Base-by-base conservation (phyloP, 2,888 invertebrate species). In the Vandiemenella viatica region DNA sequence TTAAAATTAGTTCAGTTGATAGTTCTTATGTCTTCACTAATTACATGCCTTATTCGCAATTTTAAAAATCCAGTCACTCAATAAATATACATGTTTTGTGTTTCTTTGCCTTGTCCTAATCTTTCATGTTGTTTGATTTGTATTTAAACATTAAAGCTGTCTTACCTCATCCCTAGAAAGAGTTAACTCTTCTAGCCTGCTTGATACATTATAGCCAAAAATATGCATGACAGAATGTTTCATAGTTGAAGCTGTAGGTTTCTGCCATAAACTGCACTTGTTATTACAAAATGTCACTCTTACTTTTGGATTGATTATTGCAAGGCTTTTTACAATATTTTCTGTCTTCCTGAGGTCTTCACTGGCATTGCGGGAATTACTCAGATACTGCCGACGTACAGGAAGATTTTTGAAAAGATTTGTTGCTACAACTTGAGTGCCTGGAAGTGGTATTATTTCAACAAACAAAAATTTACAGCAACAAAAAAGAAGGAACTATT, bases 341-440 rank as follows among this genome's bases (percentile, higher is more conserved):
- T 76, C 75, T 6, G 73, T 62, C 48, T 63, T 66, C 58, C 70
- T 74, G 20, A 77, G 54, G 51, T 75, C 73, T 46, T 73, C 72
- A 52, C 63, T 67, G 22, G 67, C 62, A 53, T 64, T 66, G 49
- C 66, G 71, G 1, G 60, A 57, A 19, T 66, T 64, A 46, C 61
- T 67, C 47, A 72, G 65, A 50, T 66, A 66, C 59, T 76, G 73
- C 53, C 69, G 67, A 15, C 78, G 63, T 0, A 79, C 77, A 15
- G 77, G 77, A 17, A 75, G 56, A 50, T 70, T 69, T 56, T 68
- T 68, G 58, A 78, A 78, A 40, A 78, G 58, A 50, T 71, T 62
- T 22, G 58, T 62, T 2, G 70, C 71, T 50, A 63, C 61, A 1
- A 78, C 63, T 5, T 68, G 68, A 8, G 77, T 77, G 22, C 77